Evolutionary conservation across 2,113 vertebrate species (phyloP).

Genomic region (Oncorhynchus keta): DNA sequence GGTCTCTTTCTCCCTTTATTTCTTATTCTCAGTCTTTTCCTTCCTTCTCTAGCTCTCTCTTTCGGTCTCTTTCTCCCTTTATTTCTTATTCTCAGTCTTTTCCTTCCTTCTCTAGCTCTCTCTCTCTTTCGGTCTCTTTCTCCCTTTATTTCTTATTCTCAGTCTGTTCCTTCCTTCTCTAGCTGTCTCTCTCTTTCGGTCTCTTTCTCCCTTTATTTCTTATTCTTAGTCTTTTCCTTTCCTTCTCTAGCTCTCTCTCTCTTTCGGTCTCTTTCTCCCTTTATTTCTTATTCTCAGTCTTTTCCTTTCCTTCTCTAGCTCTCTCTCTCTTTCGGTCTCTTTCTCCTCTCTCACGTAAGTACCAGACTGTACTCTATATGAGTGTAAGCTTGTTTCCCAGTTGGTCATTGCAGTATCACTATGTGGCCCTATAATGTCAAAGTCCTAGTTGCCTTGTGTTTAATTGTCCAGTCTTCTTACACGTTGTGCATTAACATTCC

Average conservation of each 20-base stretch:
- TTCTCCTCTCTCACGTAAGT: not conserved
- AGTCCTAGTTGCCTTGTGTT: too few relatives aligned
- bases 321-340: not conserved
- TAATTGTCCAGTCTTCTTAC: too few relatives aligned
- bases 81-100: not conserved
- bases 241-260: not conserved
- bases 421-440: too few relatives aligned
- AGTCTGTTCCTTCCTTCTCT: not conserved
- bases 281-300: not conserved
- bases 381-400: too few relatives aligned
- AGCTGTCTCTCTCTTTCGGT: not conserved
- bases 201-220: slow-evolving; percentile 1
- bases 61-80: not conserved
- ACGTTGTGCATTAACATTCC: too few relatives aligned
- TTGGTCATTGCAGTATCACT: too few relatives aligned
- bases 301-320: not conserved
- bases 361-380: too few relatives aligned
- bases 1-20: not conserved
- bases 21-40: not conserved
- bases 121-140: not conserved
- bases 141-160: not conserved
- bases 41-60: not conserved
- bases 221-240: not conserved
- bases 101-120: not conserved
- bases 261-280: not conserved